phyloP scores from a whole-genome alignment of 1,140 invertebrate species.

The Littorina saxatilis region DNA sequence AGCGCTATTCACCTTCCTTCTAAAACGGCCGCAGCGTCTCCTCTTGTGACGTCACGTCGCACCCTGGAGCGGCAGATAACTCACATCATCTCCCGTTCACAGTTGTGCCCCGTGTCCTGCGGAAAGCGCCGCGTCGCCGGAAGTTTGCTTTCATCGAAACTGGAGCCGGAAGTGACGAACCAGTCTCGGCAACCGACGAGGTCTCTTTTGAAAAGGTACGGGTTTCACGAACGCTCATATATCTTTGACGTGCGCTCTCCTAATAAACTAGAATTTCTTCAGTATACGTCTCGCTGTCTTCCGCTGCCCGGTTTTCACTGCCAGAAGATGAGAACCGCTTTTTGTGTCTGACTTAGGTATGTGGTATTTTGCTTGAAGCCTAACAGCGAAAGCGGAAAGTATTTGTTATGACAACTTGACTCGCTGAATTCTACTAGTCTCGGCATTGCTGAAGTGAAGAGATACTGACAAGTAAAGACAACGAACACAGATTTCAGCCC shows the following conservation, averaged over 20 bases:
- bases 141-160: not conserved
- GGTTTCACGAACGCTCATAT: slow-evolving; percentile 9
- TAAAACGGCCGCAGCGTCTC: not conserved
- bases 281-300: not conserved
- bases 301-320: too few relatives aligned
- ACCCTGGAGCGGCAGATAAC: not conserved
- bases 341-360: too few relatives aligned
- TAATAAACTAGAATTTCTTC: not conserved
- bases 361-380: too few relatives aligned
- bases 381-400: too few relatives aligned
- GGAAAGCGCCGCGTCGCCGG: not conserved
- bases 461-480: too few relatives aligned
- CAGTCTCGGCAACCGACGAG: not conserved
- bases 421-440: too few relatives aligned
- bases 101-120: not conserved
- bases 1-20: too few relatives aligned
- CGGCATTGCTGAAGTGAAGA: too few relatives aligned
- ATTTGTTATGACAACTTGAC: too few relatives aligned
- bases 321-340: too few relatives aligned
- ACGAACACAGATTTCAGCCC: too few relatives aligned
- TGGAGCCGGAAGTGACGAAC: slow-evolving; percentile 3
- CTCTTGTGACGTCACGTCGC: slow-evolving; percentile 13
- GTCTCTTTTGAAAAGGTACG: not conserved
- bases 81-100: not conserved
- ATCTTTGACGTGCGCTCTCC: not conserved